These are phyloP conservation scores for Hemistola chrysoprasaria DNA, from an alignment of 2,888 invertebrate genomes.

Conservation along the genomic window DNA sequence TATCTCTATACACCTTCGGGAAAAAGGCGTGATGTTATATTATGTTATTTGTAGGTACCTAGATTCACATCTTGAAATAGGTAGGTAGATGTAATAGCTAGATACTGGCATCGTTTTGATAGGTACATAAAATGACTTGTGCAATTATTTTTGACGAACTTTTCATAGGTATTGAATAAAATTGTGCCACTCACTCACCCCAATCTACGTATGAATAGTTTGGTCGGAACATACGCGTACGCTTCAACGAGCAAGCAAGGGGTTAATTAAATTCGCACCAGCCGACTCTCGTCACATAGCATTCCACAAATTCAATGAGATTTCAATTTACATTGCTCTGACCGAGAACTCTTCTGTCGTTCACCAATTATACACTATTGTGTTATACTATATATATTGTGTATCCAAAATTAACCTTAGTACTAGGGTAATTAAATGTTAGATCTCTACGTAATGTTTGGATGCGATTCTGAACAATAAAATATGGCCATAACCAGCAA, in stretches of 20 bases:
- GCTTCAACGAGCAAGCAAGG: conserved; percentile 71
- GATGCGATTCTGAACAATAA: no score
- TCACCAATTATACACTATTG: conserved; percentile 60
- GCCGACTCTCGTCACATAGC: conserved; percentile 71
- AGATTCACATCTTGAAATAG: no score
- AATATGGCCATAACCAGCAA: no score
- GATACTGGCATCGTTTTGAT: no score
- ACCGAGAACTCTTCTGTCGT: conserved; percentile 55
- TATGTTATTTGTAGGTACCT: no score
- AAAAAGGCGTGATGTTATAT: no score
- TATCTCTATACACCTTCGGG: no score
- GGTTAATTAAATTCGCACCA: conserved; percentile 82
- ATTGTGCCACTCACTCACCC: conserved; percentile 3
- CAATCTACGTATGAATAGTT: conserved; percentile 33
- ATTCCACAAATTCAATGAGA: conserved; percentile 81
- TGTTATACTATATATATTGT: no score
- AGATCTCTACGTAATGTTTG: conserved; percentile 6
- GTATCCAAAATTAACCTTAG: conserved; percentile 45
- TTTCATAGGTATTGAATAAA: conserved; percentile 1
- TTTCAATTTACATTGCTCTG: conserved; percentile 79
- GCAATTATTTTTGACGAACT: no score
- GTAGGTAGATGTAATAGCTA: no score
- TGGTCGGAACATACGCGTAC: conserved; percentile 42
- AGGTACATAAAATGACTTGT: no score
- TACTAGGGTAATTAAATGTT: conserved; percentile 24